A percentile compares a stretch with the other conserved stretches of the same genome.
These are phyloP conservation scores for Hoplostethus mediterraneus DNA, from an alignment of 2,797 vertebrate genomes.

Conservation along the genomic window DNA sequence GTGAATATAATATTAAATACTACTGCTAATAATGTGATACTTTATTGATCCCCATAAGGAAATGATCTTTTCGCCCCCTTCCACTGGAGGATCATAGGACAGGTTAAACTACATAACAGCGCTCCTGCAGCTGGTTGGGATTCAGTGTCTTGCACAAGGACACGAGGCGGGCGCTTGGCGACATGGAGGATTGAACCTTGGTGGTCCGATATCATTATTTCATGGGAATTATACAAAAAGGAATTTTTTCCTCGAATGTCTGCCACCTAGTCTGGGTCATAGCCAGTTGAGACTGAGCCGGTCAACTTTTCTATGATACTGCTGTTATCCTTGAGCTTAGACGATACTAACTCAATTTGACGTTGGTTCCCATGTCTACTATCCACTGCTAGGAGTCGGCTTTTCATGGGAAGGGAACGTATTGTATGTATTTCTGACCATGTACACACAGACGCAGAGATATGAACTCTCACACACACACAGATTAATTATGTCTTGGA, in stretches of 20 bases:
- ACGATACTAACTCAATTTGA: slow-evolving; percentile 70
- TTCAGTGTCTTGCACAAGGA: slow-evolving; percentile 57
- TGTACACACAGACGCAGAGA: slow-evolving; percentile 10
- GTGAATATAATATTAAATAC: slow-evolving; percentile 8
- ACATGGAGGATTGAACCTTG: no score
- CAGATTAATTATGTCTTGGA: slow-evolving; percentile 39
- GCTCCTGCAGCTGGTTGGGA: slow-evolving; percentile 13
- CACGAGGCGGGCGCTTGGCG: slow-evolving; percentile 17
- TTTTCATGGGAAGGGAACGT: slow-evolving; percentile 52
- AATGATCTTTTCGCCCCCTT: no score
- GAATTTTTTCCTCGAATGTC: slow-evolving; percentile 57
- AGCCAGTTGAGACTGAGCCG: slow-evolving; percentile 50
- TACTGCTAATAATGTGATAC: slow-evolving; percentile 25
- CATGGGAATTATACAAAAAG: slow-evolving; percentile 59
- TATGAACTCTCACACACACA: slow-evolving; percentile 10
- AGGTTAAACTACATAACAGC: slow-evolving; percentile 11
- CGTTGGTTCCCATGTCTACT: slow-evolving; percentile 76
- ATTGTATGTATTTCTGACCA: slow-evolving; percentile 20
- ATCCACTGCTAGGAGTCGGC: slow-evolving; percentile 26
- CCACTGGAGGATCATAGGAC: background rate
- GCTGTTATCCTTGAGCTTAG: slow-evolving; percentile 73
- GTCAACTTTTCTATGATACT: slow-evolving; percentile 59
- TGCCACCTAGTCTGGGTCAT: slow-evolving; percentile 74
- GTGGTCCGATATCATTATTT: slow-evolving; percentile 47
- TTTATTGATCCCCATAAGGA: background rate